phyloP scores from a whole-genome alignment of 1,140 invertebrate species.

The Popillia japonica region DNA sequence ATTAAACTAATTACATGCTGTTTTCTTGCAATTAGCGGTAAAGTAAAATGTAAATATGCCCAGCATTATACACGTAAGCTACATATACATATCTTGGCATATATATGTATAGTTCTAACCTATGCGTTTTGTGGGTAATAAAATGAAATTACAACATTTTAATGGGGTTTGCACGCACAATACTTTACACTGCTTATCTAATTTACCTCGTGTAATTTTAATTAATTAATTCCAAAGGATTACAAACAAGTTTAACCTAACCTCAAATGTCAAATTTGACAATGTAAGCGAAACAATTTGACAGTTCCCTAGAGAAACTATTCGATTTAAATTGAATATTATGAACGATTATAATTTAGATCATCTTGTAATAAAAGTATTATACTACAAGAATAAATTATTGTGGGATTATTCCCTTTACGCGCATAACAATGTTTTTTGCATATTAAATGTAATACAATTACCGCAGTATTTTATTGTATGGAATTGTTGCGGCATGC shows the following conservation, averaged over 20 bases:
- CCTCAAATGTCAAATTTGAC: no score
- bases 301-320: no score
- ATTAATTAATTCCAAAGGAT: not conserved
- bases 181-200: not conserved
- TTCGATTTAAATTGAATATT: no score
- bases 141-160: constrained; percentile 18
- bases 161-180: not conserved
- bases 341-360: no score
- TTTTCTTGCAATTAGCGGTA: constrained; percentile 8
- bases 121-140: not conserved
- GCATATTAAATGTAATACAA: not conserved
- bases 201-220: not conserved
- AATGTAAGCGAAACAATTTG: no score
- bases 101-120: not conserved
- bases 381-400: no score
- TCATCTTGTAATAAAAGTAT: no score
- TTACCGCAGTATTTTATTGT: not conserved
- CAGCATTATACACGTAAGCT: not conserved
- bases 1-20: constrained; percentile 31
- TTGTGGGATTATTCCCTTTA: no score
- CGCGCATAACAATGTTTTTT: not conserved
- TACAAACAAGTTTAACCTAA: no score
- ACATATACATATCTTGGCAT: not conserved
- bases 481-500: not conserved
- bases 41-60: constrained; percentile 23